A percentile compares a stretch with the other conserved stretches of the same genome.
Conservation (phyloP, 2,113 vertebrate species). For the Rhombomys opimus region DNA sequence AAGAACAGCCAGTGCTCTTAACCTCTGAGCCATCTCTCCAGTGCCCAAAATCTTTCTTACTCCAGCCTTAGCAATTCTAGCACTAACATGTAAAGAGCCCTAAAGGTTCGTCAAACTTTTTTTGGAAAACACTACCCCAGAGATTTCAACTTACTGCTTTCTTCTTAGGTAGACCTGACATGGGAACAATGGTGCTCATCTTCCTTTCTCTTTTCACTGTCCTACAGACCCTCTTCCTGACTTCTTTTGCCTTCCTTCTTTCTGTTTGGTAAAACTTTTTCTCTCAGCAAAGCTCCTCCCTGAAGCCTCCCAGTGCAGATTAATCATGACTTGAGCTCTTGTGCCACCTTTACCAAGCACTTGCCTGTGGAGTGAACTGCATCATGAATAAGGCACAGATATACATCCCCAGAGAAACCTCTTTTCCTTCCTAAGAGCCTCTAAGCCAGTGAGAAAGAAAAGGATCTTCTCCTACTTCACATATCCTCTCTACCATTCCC, state of each 20-base stretch:
- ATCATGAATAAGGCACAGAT: constrained; percentile 27
- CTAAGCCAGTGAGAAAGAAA: constrained; percentile 40
- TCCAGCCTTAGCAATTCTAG: constrained; percentile 39
- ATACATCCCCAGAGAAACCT: not conserved
- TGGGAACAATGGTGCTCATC: not conserved
- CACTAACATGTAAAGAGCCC: constrained; percentile 16
- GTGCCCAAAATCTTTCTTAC: not conserved
- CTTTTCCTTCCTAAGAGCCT: constrained; percentile 28
- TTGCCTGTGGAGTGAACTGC: not conserved
- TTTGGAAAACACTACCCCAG: constrained; percentile 63
- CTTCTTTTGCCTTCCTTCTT: constrained; percentile 49
- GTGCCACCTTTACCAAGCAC: not conserved
- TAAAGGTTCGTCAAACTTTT: constrained; percentile 52
- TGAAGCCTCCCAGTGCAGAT: constrained; percentile 28
- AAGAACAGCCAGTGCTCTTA: too few relatives aligned
- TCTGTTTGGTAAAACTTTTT: constrained; percentile 42
- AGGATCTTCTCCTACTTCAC: not conserved
- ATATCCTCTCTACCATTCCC: not conserved
- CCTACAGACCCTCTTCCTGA: constrained; percentile 30
- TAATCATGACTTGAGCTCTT: not conserved
- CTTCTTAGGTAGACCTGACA: constrained; percentile 46
- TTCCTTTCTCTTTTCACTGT: constrained; percentile 40
- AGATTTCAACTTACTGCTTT: constrained; percentile 46
- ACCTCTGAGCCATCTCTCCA: too few relatives aligned
- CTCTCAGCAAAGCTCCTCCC: constrained; percentile 47